Base-by-base conservation (phyloP, 2,888 invertebrate genomes). In the Plebejus melissa region DNA sequence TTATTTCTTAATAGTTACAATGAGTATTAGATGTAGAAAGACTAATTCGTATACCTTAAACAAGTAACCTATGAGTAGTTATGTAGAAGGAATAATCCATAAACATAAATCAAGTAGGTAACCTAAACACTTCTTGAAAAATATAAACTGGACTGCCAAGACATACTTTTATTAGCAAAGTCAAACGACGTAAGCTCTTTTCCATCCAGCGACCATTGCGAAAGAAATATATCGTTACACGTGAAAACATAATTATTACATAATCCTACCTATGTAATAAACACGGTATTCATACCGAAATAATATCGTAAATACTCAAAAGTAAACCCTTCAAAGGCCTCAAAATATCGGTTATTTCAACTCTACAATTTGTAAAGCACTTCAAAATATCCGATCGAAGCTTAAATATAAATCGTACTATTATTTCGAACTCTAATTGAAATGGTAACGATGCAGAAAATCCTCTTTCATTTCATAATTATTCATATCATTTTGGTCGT, bases 391-490 rank as follows among this genome's bases (percentile, higher is more conserved):
- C 13, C 65, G 65, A 65, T 65, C 60, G 60, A 11, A 65, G 60
- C 60, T 65, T 65, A 65, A 65, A 65, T 4, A 65, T 65, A 65
- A 65, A 32, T 4, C 32, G 65, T 32, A 4, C 60, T 22, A 60
- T 57, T 60, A 60, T 65, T 60, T 65, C 9, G 65, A 36, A 16
- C 65, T 6, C 32, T 36, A 36, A 65, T 65, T 36, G 65, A 65
- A 65, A 65, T 16, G 65, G 32, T 36, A 65, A 65, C 36, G 16
- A 36, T 36, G 65, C 65, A 65, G 65, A 65, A 65, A 65, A 65
- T 65, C 65, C 65, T 65, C 65, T 65, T 32, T 16, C 65, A 65
- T 65, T 65, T 36, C 65, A 65, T 65, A 65, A 22, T 22, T 22
- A 36, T 65, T 65, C 65, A 65, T 65, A 65, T 65, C 22, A 60